Evolutionary conservation across 1,140 invertebrate genomes (phyloP), one percentile per base, ranked within the genome.

Genomic region (Bombus sylvicola): DNA sequence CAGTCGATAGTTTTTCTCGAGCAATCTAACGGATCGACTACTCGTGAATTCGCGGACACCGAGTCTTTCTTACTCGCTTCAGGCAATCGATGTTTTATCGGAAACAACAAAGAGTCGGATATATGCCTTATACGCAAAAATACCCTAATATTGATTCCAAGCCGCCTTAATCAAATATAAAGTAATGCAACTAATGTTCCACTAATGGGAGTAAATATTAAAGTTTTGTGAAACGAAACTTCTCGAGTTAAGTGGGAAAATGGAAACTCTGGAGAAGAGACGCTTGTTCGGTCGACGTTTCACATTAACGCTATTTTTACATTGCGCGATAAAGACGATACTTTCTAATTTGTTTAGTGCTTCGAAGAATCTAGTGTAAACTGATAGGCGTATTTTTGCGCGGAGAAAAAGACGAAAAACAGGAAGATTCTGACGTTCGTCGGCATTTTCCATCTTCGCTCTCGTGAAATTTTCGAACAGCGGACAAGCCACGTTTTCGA

Each of bases 291-390:
- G 64, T 47, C 43, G 43, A 82, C 12, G 47, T 31, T 75, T 75
- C 62, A n/a, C 72, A 5, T 22, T n/a, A 53, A 73, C 79, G 71
- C 81, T 82, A 82, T 74, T 82, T 75, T 82, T 82, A 64, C 81
- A 75, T 62, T 73, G 25, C 39, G 57, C 71, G 34, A 47, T 62
- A 66, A 75, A 10, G 13, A 47, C 47, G 41, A 31, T 64, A 81
- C 53, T 18, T 81, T 34, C 34, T 62, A 37, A 43, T 47, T 43
- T n/a, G 39, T 68, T 79, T 34, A 68, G 41, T 34, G 77, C 41
- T 79, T 72, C 5, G 64, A 34, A 66, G 15, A 66, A 22, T n/a
- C 39, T 72, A 72, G 39, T 41, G 28, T n/a, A 41, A 71, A 28
- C 37, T 2, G 41, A 13, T 43, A 31, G 69, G 25, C 69, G 39